Base-by-base conservation (phyloP, 1,140 invertebrate genomes). In the Sycophaga agraensis region DNA sequence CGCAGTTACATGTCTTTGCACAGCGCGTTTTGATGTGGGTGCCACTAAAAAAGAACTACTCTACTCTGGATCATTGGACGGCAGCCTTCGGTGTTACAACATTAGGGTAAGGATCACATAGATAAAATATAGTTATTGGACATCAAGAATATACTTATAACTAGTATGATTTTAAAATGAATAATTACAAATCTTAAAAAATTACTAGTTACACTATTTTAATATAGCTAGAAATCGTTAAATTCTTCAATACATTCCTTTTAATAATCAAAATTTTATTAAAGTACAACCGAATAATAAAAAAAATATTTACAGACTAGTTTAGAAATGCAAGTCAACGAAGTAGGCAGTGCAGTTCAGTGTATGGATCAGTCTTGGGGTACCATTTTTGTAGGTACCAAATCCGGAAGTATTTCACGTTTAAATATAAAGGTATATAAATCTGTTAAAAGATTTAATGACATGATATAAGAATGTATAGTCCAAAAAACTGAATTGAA, bases 281-380 rank as follows among this genome's bases (percentile, higher is more conserved):
- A n/a, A n/a, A n/a, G n/a, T n/a, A n/a, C n/a, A n/a, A n/a, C n/a
- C n/a, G n/a, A n/a, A n/a, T n/a, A n/a, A n/a, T n/a, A n/a, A n/a
- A n/a, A 11, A 31, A 17, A 24, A 54, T 43, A 64, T 72, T 70
- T 73, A 35, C 68, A 87, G 85, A 84, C 75, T 31, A 84, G 84
- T 2, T 45, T 75, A 57, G 79, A 83, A 68, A 72, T 82, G 57
- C 80, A 79, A 31, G 75, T 83, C 24, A 80, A 76, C 49, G 78
- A 84, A 63, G 71, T 86, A 9, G 78, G 83, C 19, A 85, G 84
- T 70, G 80, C 85, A 1, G 83, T 87, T 67, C 85, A 86, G 63
- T 85, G 85, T 14, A 87, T 87, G 85, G 84, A 86, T 62, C 74
- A 83, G 43, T 80, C 82, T 0, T 86, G 85, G 85, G 82, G 84